Conservation (phyloP, 1,140 invertebrate genomes). For the Pachyrhynchus sulphureomaculatus region DNA sequence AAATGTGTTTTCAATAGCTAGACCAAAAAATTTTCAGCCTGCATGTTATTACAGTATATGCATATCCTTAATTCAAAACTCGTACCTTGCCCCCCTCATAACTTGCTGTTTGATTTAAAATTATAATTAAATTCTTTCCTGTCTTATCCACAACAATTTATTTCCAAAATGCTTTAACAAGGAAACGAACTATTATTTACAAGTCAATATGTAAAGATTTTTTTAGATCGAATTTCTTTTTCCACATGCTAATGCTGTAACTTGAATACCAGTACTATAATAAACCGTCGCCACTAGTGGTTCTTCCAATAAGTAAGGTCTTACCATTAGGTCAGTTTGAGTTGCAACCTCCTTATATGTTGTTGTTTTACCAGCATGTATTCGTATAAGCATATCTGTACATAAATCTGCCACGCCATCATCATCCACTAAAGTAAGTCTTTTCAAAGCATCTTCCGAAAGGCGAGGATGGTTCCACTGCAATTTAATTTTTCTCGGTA, state of each 20-base stretch:
- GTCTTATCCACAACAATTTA: no score
- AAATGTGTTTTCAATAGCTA: no score
- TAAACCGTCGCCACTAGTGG: slow-evolving; percentile 19
- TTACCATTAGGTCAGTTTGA: slow-evolving; percentile 32
- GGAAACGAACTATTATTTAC: no score
- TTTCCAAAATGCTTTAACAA: no score
- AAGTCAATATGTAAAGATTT: no score
- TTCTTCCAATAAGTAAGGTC: slow-evolving; percentile 30
- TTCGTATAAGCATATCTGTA: slow-evolving; percentile 16
- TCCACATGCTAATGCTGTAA: background rate
- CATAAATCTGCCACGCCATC: slow-evolving; percentile 32
- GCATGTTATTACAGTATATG: no score
- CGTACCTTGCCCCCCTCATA: no score
- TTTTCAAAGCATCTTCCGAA: background rate
- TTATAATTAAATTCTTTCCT: no score
- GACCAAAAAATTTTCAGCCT: no score
- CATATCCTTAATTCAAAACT: no score
- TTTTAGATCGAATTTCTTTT: background rate
- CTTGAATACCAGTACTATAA: slow-evolving; percentile 13
- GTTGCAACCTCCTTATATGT: slow-evolving; percentile 10
- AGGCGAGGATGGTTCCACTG: slow-evolving; percentile 4
- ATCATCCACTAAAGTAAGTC: slow-evolving; percentile 25
- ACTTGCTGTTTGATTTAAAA: no score
- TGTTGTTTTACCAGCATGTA: background rate
- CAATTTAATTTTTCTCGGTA: slow-evolving; percentile 31